Conservation (phyloP, 2,888 invertebrate species). For the Pollenia angustigena region DNA sequence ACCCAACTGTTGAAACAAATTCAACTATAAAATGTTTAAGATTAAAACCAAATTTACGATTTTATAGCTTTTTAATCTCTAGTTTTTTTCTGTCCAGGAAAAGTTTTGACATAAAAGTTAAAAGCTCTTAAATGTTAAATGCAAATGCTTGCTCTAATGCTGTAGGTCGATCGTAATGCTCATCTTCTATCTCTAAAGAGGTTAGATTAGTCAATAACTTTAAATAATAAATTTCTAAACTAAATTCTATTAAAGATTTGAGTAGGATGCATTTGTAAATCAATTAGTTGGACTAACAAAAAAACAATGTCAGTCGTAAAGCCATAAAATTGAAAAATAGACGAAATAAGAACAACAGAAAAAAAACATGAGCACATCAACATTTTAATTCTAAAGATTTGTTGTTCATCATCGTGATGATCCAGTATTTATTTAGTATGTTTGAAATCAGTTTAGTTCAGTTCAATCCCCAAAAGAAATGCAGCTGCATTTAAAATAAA, state of each 20-base stretch:
- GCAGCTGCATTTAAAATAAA: conserved; percentile 67
- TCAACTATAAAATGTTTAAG: not conserved
- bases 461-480: conserved; percentile 51
- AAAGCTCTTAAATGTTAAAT: conserved; percentile 54
- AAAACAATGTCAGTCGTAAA: conserved; percentile 20
- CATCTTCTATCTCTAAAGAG: conserved; percentile 9
- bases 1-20: conserved; percentile 48
- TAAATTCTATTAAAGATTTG: conserved; percentile 15
- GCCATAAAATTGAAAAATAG: not conserved
- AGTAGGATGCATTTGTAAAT: conserved; percentile 51
- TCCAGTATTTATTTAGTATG: not conserved
- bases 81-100: not conserved
- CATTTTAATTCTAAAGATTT: conserved; percentile 35
- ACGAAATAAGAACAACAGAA: not conserved
- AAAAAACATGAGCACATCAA: conserved; percentile 15
- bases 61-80: conserved; percentile 59
- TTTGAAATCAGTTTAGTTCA: conserved; percentile 13
- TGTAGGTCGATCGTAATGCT: conserved; percentile 1
- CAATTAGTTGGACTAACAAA: conserved; percentile 37
- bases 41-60: conserved; percentile 19
- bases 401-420: conserved; percentile 30
- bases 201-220: conserved; percentile 43
- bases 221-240: conserved; percentile 23
- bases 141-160: conserved; percentile 18
- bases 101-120: conserved; percentile 37